These are phyloP conservation scores for Acanthisitta chloris DNA, from an alignment of 2,113 vertebrate species.

Conservation along the genomic window DNA sequence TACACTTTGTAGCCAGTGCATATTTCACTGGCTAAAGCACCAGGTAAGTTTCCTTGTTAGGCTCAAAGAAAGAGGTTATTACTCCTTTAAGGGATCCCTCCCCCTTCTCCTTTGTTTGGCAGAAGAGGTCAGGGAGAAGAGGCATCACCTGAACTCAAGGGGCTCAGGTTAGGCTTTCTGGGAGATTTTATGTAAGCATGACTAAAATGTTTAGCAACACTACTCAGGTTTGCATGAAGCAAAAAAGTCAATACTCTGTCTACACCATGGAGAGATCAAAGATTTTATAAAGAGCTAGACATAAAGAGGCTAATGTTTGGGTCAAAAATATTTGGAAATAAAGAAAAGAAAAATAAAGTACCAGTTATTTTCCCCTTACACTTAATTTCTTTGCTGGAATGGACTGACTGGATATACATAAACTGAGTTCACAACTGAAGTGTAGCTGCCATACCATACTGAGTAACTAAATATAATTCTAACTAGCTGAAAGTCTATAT, in stretches of 20 bases:
- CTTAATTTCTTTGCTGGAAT: background rate
- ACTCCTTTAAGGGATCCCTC: conserved; percentile 6
- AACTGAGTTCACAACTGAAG: background rate
- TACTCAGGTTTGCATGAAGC: conserved; percentile 1
- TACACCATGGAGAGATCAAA: conserved; percentile 9
- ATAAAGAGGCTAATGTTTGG: background rate
- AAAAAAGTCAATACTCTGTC: conserved; percentile 18
- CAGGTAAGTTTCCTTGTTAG: background rate
- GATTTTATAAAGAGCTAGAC: background rate
- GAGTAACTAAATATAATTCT: background rate
- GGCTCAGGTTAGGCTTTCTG: conserved; percentile 39
- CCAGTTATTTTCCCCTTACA: background rate
- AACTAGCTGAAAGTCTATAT: background rate
- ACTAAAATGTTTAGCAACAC: conserved; percentile 64
- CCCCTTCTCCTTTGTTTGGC: background rate
- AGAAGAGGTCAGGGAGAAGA: conserved; percentile 54
- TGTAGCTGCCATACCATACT: background rate
- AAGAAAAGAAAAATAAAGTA: background rate
- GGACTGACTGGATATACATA: background rate
- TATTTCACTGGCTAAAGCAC: background rate
- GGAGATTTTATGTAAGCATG: conserved; percentile 61
- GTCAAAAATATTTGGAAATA: conserved; percentile 28
- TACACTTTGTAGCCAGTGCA: background rate
- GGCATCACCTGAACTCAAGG: conserved; percentile 44
- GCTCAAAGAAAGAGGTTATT: background rate